Percentiles rank a stretch among this genome's conserved stretches.
These are phyloP conservation scores for Phytoseiulus persimilis DNA, from an alignment of 2,888 invertebrate species.

Conservation along the genomic window DNA sequence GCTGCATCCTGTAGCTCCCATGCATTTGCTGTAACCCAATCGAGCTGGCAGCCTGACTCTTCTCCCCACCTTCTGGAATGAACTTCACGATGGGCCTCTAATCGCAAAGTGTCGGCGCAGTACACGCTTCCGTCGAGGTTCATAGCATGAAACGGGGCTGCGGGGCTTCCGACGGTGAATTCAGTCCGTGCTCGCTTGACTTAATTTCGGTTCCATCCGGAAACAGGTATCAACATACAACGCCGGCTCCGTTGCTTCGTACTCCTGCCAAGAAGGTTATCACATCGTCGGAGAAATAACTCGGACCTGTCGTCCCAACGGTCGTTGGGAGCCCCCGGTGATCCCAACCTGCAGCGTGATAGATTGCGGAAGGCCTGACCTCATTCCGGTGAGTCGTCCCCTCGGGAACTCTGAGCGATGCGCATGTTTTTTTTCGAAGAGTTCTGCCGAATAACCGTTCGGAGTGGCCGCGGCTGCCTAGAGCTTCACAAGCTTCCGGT, in stretches of 20 bases:
- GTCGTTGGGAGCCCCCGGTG: slow-evolving; percentile 59
- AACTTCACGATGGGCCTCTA: background rate
- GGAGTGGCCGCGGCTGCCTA: too few relatives aligned
- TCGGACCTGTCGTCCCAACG: slow-evolving; percentile 64
- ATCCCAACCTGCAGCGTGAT: slow-evolving; percentile 23
- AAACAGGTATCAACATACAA: slow-evolving; percentile 57
- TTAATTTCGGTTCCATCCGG: background rate
- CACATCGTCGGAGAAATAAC: slow-evolving; percentile 67
- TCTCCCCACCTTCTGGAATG: too few relatives aligned
- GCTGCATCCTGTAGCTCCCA: too few relatives aligned
- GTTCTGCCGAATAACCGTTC: background rate
- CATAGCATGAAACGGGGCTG: background rate
- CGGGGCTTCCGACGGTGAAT: background rate
- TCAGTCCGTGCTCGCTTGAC: background rate
- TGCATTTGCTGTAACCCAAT: too few relatives aligned
- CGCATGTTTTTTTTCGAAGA: background rate
- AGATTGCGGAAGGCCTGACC: slow-evolving; percentile 28
- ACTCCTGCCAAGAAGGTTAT: slow-evolving; percentile 72
- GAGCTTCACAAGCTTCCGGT: too few relatives aligned
- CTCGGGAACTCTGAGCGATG: too few relatives aligned
- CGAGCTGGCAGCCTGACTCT: too few relatives aligned
- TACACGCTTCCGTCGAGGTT: background rate
- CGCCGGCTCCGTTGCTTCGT: slow-evolving; percentile 70
- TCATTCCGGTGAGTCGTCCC: slow-evolving; percentile 8
- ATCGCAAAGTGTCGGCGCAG: background rate